Base-by-base conservation (phyloP, 2,113 vertebrate species). In the Poeciliopsis prolifica region DNA sequence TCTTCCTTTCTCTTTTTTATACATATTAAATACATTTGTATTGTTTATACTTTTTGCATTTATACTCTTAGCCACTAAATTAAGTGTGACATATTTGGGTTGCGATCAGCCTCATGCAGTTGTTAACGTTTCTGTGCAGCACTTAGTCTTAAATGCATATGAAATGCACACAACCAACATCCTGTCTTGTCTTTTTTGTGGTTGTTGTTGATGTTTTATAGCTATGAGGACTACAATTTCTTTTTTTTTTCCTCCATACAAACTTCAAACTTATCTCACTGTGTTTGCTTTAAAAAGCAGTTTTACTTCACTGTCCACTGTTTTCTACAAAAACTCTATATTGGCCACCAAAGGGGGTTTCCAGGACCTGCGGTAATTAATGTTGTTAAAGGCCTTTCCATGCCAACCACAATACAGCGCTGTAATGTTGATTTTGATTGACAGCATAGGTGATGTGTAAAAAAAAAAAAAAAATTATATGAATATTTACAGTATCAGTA, bases 401-500 rank as follows among this genome's bases (percentile, higher is more conserved):
- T 13, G 5, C 61, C 2, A 68, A 72, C 67, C 65, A 67, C 68
- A 51, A 68, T 76, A 68, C 67, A 79, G 67, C 77, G 85, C 72
- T 78, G 81, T 77, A 79, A 82, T 68, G 33, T 86, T 87, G 82
- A 82, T 86, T 89, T 91, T 93, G 92, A 93, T 90, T 93, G 91
- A 91, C 92, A 93, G 84, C 70, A 51, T 51, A 28, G 77, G 61
- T 87, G 83, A 87, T 91, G 84, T 85, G 81, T 84, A 67, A 79
- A 48, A 86, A 90, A 84, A 48, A 29, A 29, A 29, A 10, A 10
- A 35, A 35, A 35, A 35, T 88, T 33, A 33, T 82, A 92, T 89
- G 91, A 93, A 93, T 92, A 92, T 92, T 93, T 93, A 93, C 92
- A 92, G 89, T 93, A 93, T 92, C 92, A 92, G 88, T 87, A 92